Evolutionary conservation across 2,888 invertebrate species (phyloP), one percentile per base, ranked within the genome.

Genomic region (Nineta flava): DNA sequence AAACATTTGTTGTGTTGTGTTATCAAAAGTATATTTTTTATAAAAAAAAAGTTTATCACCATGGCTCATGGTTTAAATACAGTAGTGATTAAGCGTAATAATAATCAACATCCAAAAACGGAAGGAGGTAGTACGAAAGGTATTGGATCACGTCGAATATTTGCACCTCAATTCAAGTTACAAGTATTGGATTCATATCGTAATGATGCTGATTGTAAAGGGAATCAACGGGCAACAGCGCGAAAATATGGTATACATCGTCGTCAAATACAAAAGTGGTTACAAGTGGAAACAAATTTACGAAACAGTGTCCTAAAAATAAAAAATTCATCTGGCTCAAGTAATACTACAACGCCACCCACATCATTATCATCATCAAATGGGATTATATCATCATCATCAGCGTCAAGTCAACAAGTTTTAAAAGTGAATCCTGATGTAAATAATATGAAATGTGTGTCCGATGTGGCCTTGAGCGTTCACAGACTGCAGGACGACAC

Each of bases 191-290:
- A 88, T 65, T 88, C 90, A 43, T 91, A 88, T 65, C 75, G 88
- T 56, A 79, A 81, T 59, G 90, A 91, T 64, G 76, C 81, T 42
- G 90, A 90, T 65, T 90, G 90, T 67, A 83, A 87, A 60, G 88
- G 88, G 47, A 91, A 90, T 67, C 90, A 90, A 65, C 76, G 90
- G 48, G 90, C 90, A 3, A 91, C 90, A 15, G 90, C 90, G 53
- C 77, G 90, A 61, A 91, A 91, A 68, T 91, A 88, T 67, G 86
- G 87, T 51, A 90, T 91, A 55, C 90, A 91, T 65, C 76, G 90
- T 51, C 76, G 90, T 52, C 90, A 91, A 67, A 90, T 91, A 57
- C 90, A 91, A 68, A 90, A 91, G 73, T 91, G 90, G 90, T 70
- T 91, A 56, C 90, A 90, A 68, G 86, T 83, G 60, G 88, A 88